These are phyloP conservation scores for Caenorhabditis afra DNA, from an alignment of 2,888 invertebrate genomes.

Conservation along the genomic window DNA sequence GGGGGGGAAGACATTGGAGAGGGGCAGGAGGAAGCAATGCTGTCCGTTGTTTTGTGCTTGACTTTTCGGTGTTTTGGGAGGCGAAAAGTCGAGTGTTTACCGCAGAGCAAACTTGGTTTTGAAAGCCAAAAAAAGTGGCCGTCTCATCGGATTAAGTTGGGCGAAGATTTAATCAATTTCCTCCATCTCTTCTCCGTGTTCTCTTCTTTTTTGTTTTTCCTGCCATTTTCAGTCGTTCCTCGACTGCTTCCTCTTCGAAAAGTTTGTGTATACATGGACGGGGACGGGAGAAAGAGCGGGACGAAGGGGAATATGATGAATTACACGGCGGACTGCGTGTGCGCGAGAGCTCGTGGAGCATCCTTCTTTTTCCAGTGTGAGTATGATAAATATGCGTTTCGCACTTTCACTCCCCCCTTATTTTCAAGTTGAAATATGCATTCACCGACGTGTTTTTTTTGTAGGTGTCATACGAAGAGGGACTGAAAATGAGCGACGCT, in stretches of 20 bases:
- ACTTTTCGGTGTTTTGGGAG: constrained; percentile 18
- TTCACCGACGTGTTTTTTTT: no score
- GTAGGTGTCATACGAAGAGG: no score
- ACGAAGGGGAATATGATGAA: constrained; percentile 25
- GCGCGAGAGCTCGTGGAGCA: background rate
- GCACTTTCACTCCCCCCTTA: no score
- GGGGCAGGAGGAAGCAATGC: background rate
- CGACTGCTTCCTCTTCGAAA: background rate
- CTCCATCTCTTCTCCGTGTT: background rate
- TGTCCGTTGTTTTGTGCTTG: background rate
- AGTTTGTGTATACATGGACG: constrained; percentile 4
- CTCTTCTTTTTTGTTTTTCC: background rate
- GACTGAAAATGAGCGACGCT: no score
- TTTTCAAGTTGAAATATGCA: no score
- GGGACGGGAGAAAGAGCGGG: background rate
- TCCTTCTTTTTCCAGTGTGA: background rate
- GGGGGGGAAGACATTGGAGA: background rate
- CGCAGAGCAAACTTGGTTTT: background rate
- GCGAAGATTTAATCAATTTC: constrained; percentile 1
- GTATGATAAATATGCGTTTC: background rate
- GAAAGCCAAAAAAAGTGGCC: no score
- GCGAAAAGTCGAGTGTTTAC: constrained; percentile 56
- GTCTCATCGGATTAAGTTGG: background rate
- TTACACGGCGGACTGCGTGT: constrained; percentile 3
- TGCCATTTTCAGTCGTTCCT: background rate